Conservation (phyloP, 2,888 invertebrate genomes). For the Nomada lathburiana region DNA sequence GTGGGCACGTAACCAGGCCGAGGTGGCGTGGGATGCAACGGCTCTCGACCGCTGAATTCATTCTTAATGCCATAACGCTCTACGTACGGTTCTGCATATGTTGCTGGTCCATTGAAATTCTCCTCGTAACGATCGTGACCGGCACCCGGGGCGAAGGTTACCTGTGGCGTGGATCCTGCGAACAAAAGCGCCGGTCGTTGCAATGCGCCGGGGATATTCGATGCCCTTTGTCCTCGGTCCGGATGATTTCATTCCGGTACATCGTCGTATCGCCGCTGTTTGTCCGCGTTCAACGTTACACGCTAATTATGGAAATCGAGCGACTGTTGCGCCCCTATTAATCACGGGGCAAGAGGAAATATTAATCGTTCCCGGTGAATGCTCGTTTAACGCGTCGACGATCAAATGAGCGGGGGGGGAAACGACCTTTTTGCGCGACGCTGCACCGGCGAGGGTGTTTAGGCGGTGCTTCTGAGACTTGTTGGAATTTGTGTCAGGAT, state of each 20-base stretch:
- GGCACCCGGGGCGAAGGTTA: conserved; percentile 80
- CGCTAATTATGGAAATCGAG: conserved; percentile 48
- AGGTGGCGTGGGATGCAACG: conserved; percentile 82
- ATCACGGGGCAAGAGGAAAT: conserved; percentile 26
- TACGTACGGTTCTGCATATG: conserved; percentile 82
- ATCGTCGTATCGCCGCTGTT: neutral
- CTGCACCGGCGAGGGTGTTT: neutral
- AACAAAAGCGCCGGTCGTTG: conserved; percentile 31
- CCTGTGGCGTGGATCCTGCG: conserved; percentile 80
- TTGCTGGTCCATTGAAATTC: conserved; percentile 82
- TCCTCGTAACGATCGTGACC: conserved; percentile 83
- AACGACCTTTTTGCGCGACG: conserved; percentile 11
- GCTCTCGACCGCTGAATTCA: conserved; percentile 82
- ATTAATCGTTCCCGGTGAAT: conserved; percentile 29
- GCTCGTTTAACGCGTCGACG: conserved; percentile 11
- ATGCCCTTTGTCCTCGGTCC: conserved; percentile 8
- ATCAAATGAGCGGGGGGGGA: conserved; percentile 9
- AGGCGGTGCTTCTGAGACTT: neutral
- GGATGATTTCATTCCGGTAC: conserved; percentile 9
- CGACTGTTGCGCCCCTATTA: conserved; percentile 30
- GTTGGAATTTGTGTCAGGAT: neutral
- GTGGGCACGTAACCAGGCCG: conserved; percentile 83
- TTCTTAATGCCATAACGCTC: conserved; percentile 82
- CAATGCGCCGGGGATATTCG: conserved; percentile 3
- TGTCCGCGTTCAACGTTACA: neutral